Percentiles rank a stretch among this genome's conserved stretches.
Conservation (phyloP, 2,888 invertebrate genomes). For the Idaea straminata region DNA sequence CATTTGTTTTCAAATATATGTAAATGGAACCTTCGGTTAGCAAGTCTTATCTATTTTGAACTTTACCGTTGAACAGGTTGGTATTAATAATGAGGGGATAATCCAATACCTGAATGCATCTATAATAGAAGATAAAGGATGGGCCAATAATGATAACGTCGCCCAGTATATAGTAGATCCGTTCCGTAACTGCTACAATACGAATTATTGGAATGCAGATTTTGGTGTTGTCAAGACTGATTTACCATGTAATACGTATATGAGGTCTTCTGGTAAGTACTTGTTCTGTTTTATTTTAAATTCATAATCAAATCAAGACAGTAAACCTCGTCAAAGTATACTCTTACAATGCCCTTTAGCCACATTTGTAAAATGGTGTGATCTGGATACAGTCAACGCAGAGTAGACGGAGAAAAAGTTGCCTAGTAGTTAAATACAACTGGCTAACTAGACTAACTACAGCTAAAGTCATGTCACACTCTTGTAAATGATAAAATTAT, state of each 20-base stretch:
- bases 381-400: no score
- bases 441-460: no score
- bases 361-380: no score
- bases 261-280: conserved; percentile 83
- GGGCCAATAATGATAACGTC: conserved; percentile 72
- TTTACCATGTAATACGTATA: conserved; percentile 83
- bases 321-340: background rate
- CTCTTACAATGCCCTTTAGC: no score
- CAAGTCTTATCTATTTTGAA: background rate
- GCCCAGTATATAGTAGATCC: conserved; percentile 48
- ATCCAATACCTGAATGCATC: conserved; percentile 82
- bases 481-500: background rate
- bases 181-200: conserved; percentile 79
- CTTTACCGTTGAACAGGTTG: conserved; percentile 64
- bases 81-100: conserved; percentile 81
- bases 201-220: conserved; percentile 72
- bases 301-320: background rate
- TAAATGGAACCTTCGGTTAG: no score
- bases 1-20: no score
- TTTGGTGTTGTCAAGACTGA: conserved; percentile 80
- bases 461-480: no score
- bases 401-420: no score
- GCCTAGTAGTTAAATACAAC: no score
- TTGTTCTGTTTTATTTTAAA: background rate
- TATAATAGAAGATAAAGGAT: conserved; percentile 73